phyloP scores from a whole-genome alignment of 2,888 invertebrate species.

The Erpobdella octoculata region DNA sequence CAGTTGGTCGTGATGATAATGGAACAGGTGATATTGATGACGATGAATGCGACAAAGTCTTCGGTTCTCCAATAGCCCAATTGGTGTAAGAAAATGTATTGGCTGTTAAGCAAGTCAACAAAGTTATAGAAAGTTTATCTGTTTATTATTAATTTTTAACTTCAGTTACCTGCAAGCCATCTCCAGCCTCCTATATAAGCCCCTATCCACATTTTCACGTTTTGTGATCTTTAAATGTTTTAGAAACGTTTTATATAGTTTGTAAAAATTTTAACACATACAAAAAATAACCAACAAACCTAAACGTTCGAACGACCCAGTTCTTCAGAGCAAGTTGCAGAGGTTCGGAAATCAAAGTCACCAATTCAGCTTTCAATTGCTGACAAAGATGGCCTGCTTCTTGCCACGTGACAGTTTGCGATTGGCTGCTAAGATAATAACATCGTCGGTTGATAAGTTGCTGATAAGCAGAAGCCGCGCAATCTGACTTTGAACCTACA shows the following conservation, averaged over 20 bases:
- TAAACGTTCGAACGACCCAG: constrained; percentile 11
- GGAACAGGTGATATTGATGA: constrained; percentile 9
- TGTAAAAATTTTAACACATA: background rate
- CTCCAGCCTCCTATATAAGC: constrained; percentile 21
- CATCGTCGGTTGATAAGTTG: background rate
- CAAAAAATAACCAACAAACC: background rate
- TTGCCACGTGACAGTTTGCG: background rate
- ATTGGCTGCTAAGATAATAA: constrained; percentile 15
- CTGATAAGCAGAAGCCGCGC: background rate
- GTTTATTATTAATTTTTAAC: too few species aligned
- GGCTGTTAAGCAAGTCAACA: too few species aligned
- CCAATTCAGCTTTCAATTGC: background rate
- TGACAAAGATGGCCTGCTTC: background rate
- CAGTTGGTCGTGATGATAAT: background rate
- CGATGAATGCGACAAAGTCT: background rate
- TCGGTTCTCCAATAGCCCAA: constrained; percentile 19
- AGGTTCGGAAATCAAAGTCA: background rate
- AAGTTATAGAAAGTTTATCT: too few species aligned
- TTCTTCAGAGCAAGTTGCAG: background rate
- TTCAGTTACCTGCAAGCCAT: constrained; percentile 14
- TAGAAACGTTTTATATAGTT: background rate
- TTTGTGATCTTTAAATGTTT: background rate
- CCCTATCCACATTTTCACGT: too few species aligned
- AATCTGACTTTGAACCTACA: background rate
- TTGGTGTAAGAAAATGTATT: constrained; percentile 21